Conservation (phyloP, 2,888 invertebrate genomes). For the Tipula unca region DNA sequence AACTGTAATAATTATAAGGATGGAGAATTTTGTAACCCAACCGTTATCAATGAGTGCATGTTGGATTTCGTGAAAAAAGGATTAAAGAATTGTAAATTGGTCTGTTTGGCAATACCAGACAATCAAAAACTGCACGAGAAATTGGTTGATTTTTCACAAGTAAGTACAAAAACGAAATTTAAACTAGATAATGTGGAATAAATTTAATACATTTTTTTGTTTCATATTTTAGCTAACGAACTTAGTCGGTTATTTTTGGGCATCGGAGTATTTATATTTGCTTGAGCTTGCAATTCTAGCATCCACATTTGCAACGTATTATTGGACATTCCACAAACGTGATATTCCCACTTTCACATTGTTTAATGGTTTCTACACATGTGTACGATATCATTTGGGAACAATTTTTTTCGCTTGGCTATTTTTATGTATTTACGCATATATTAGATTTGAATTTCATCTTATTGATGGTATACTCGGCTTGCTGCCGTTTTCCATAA, state of each 20-base stretch:
- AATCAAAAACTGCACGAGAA: background rate
- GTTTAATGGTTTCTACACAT: background rate
- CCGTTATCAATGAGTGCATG: background rate
- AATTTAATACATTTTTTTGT: background rate
- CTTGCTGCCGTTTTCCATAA: background rate
- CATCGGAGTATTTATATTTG: background rate
- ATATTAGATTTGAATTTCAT: background rate
- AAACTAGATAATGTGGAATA: background rate
- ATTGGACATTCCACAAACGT: constrained; percentile 8
- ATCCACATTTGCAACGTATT: background rate
- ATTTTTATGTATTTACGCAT: background rate
- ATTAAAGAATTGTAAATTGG: background rate
- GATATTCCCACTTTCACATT: background rate
- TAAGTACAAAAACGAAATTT: background rate
- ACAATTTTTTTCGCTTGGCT: background rate
- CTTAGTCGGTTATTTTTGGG: background rate
- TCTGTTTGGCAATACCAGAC: background rate
- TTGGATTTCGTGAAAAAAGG: too few species aligned
- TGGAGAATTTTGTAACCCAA: background rate
- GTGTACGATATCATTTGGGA: background rate
- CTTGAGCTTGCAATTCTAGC: background rate
- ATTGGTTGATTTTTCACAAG: background rate
- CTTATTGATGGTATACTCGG: background rate
- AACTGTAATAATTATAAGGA: background rate
- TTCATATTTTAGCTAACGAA: background rate